Base-by-base conservation (phyloP, 2,113 vertebrate genomes). In the Pollachius pollachius region DNA sequence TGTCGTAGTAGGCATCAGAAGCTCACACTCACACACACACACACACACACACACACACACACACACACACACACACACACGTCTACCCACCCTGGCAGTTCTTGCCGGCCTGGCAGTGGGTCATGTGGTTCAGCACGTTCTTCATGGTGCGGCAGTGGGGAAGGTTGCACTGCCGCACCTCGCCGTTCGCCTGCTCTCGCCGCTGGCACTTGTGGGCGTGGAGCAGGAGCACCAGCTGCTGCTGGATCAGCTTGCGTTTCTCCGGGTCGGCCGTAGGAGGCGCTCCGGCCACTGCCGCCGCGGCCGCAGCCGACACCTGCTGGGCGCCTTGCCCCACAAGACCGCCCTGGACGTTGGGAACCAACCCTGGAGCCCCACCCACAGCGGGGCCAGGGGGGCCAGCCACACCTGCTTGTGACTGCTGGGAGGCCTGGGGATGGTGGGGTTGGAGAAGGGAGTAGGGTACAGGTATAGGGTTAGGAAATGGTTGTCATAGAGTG, bases 91-190 rank as follows among this genome's bases (percentile, higher is more conserved):
- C 97, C 86, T 99, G 97, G 91, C 97, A 99, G 70, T 96, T 97
- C 81, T 98, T 99, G 90, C 97, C 97, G 75, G 97, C 95, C 90
- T 99, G 97, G 87, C 97, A 99, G 85, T 99, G 97, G 4, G 97
- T 99, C 97, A 99, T 99, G 82, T 99, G 97, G 88, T 99, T 99
- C 21, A 99, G 92, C 86, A 98, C 97, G 69, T 99, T 99, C 93
- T 99, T 99, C 97, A 99, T 99, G 5, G 97, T 99, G 37, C 97
- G 94, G 74, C 97, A 99, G 52, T 99, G 97, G n/a, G 97, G 97
- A 75, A 99, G 94, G 86, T 97, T 98, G 86, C 97, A 99, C 71
- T 94, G 97, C 15, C 96, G 90, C 73, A 99, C 95, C 78, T 99
- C 97, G 3, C 97, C 97, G 0, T 98, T 99, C 65, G 96, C 97